Base-by-base conservation (phyloP, 2,797 vertebrate species). In the Menidia menidia region DNA sequence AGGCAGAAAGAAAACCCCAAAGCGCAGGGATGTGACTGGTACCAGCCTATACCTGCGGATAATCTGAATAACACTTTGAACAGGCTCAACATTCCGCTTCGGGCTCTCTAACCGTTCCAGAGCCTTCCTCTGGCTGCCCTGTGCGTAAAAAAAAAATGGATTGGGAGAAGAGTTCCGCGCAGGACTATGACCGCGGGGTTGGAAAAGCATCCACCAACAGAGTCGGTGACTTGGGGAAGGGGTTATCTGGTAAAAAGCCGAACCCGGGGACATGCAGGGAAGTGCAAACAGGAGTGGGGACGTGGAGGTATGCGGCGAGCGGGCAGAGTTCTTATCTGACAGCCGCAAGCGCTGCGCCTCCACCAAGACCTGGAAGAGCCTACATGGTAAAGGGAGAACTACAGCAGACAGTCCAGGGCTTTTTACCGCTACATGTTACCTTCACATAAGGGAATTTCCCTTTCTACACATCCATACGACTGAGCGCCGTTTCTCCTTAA, bases 241-340 rank as follows among this genome's bases (percentile, higher is more conserved):
- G 3, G 35, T 19, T 39, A 15, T 3, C 8, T 41, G 2, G 4
- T 47, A 44, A 72, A n/a, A 25, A 25, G 25, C 31, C 7, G 73
- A 67, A 60, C 18, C 2, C 4, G 13, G 7, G n/a, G 43, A 58
- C 57, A 39, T 79, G 57, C 9, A 30, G n/a, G n/a, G 53, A 65
- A 31, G 42, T 54, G 41, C 61, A 60, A 77, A 31, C 57, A 60
- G 19, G 16, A 51, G 19, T 18, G 60, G 16, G 67, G 50, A 76
- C 86, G 58, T 13, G 44, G 45, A 77, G 60, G 48, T 68, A 61
- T 39, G 68, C 67, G 75, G 43, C 67, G 74, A 70, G 68, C 47
- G 31, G 35, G n/a, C 60, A 71, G 75, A 68, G 78, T 66, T 64
- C 73, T 85, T 83, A 89, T 92, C 86, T 89, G 91, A 88, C 89